Evolutionary conservation across 2,888 invertebrate species (phyloP).

Genomic region (Lordiphosa andalusiaca): DNA sequence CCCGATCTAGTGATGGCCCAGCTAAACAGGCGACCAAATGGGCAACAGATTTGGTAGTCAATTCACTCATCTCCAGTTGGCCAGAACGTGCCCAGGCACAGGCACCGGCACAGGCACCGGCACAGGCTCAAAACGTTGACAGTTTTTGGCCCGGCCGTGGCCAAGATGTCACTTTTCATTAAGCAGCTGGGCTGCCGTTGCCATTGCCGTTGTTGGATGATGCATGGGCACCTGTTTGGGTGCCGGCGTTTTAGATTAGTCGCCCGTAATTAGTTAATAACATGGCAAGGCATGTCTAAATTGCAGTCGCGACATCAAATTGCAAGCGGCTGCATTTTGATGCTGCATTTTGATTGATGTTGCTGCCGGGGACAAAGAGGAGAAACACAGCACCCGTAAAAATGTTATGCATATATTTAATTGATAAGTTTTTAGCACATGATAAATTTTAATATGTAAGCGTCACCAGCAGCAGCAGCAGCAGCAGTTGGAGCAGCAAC

Average conservation of each 20-base stretch:
- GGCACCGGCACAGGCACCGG: conserved; percentile 4
- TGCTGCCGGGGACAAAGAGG: conserved; percentile 59
- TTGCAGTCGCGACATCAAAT: conserved; percentile 70
- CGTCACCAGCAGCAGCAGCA: conserved; percentile 33
- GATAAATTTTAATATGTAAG: conserved; percentile 75
- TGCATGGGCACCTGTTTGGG: conserved; percentile 61
- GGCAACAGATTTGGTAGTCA: not conserved
- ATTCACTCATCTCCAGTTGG: not conserved
- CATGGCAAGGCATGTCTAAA: conserved; percentile 77
- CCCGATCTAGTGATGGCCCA: not conserved
- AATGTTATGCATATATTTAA: conserved; percentile 77
- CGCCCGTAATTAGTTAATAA: conserved; percentile 79
- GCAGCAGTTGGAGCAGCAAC: conserved; percentile 12
- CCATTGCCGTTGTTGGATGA: conserved; percentile 45
- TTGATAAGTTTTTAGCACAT: conserved; percentile 79
- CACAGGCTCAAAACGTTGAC: conserved; percentile 60
- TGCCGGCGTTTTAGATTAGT: conserved; percentile 76
- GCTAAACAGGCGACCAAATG: not conserved
- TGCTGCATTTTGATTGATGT: conserved; percentile 76
- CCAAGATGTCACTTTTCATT: conserved; percentile 79
- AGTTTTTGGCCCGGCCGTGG: conserved; percentile 71
- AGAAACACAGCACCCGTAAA: conserved; percentile 28
- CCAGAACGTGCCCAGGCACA: too few species aligned
- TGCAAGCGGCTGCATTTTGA: conserved; percentile 46
- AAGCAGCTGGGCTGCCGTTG: conserved; percentile 50